These are phyloP conservation scores for Sympetrum striolatum DNA, from an alignment of 2,888 invertebrate genomes.

Conservation along the genomic window DNA sequence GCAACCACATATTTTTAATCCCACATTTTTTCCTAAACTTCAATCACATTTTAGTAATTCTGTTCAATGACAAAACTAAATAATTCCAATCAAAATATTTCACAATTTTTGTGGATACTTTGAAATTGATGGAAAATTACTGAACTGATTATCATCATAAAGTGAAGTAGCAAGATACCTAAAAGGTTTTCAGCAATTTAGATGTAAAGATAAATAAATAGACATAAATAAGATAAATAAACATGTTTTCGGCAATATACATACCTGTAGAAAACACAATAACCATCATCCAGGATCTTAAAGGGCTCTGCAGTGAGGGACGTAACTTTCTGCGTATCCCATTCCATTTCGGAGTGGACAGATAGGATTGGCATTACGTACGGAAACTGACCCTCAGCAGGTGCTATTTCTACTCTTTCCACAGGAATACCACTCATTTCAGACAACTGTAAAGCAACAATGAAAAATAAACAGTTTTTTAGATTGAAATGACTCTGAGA, in stretches of 20 bases:
- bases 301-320: constrained; percentile 66
- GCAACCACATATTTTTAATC: too few relatives aligned
- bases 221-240: neutral
- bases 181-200: too few relatives aligned
- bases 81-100: too few relatives aligned
- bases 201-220: neutral
- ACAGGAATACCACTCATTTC: constrained; percentile 67
- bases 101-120: too few relatives aligned
- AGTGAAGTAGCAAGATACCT: too few relatives aligned
- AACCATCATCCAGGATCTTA: constrained; percentile 67
- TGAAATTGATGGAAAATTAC: too few relatives aligned
- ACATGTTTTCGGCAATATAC: constrained; percentile 12
- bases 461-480: neutral
- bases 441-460: constrained; percentile 58
- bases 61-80: too few relatives aligned
- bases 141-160: too few relatives aligned
- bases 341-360: constrained; percentile 68
- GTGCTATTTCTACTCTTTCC: constrained; percentile 70
- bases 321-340: constrained; percentile 64
- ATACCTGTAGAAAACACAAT: constrained; percentile 73
- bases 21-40: too few relatives aligned
- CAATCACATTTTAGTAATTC: too few relatives aligned
- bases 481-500: neutral
- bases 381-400: constrained; percentile 67
- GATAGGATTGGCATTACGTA: constrained; percentile 69